Base-by-base conservation (phyloP, 2,888 invertebrate genomes). In the Molorchus minor region DNA sequence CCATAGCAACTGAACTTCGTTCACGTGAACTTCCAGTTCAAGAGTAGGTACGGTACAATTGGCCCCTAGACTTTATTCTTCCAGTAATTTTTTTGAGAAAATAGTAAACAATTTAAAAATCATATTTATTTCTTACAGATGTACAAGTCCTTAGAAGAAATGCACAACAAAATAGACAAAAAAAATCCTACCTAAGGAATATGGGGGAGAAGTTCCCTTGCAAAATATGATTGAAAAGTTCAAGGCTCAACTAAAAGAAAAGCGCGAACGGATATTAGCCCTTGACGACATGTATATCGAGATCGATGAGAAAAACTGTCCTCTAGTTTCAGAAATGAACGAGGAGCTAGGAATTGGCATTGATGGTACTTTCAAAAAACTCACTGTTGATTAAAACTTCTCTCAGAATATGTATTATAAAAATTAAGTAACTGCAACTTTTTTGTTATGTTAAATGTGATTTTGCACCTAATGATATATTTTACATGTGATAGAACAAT, bases 161-260 rank as follows among this genome's bases (percentile, higher is more conserved):
- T 94, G 29, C 86, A 86, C 65, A 84, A 87, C 36, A 85, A 88
- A 69, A 84, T 94, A 4, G 87, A 92, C 75, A 85, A 88, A 17
- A 86, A n/a, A 88, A 59, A 90, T 94, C 71, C 80, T 95, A 64
- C 94, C 94, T 0, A 89, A 90, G 78, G 94, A 95, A 80, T 94
- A 94, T 75, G 94, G 94, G 5, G 94, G 94, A n/a, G 88, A 87
- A 15, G 85, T 92, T 15, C 91, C 94, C 13, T 80, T 93, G 49
- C 83, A 84, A 20, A 91, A 93, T 49, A 93, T 95, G 92, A 89
- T 94, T 61, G 87, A 89, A 78, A 86, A 86, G 72, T 84, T 92
- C 63, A 91, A 92, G 75, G 80, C 82, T 30, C 85, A 85, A 53
- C 79, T 92, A 40, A 79, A 86, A 58, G 86, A 86, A 62, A 86